Conservation (phyloP, 2,888 invertebrate genomes). For the Ornithoptera alexandrae region DNA sequence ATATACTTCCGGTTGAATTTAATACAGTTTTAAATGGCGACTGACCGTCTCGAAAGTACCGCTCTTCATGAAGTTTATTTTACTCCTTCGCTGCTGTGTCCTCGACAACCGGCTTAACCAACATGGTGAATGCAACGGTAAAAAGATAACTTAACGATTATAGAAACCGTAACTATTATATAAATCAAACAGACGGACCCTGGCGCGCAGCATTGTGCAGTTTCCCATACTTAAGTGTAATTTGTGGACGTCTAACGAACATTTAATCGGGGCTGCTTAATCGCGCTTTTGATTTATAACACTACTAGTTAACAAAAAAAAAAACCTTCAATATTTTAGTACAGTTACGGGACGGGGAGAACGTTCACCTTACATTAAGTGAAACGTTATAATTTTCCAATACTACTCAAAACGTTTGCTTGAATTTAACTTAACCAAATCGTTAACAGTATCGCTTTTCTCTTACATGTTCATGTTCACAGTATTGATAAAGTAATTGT, state of each 20-base stretch:
- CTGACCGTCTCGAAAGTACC: background rate
- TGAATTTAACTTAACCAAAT: too few species aligned
- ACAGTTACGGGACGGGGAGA: constrained; percentile 10
- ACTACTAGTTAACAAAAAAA: background rate
- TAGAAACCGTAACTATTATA: constrained; percentile 31
- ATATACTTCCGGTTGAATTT: constrained; percentile 19
- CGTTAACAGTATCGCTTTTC: too few species aligned
- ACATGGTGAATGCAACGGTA: too few species aligned
- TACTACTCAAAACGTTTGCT: too few species aligned
- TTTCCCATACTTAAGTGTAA: constrained; percentile 65
- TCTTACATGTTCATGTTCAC: too few species aligned
- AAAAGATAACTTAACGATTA: constrained; percentile 24
- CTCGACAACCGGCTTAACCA: background rate
- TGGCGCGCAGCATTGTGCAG: constrained; percentile 36
- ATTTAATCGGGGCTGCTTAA: constrained; percentile 57
- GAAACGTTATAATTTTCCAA: too few species aligned
- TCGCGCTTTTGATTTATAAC: constrained; percentile 43
- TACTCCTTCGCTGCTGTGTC: background rate
- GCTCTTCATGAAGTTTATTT: too few species aligned
- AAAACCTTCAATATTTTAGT: constrained; percentile 7
- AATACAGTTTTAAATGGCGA: constrained; percentile 42
- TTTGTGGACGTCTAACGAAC: constrained; percentile 56
- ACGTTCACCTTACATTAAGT: too few species aligned
- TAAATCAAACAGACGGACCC: constrained; percentile 29
- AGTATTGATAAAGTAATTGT: too few species aligned